A percentile compares a stretch with the other conserved stretches of the same genome.
These are phyloP conservation scores for Noctua janthe DNA, from an alignment of 2,888 invertebrate genomes.

Conservation along the genomic window DNA sequence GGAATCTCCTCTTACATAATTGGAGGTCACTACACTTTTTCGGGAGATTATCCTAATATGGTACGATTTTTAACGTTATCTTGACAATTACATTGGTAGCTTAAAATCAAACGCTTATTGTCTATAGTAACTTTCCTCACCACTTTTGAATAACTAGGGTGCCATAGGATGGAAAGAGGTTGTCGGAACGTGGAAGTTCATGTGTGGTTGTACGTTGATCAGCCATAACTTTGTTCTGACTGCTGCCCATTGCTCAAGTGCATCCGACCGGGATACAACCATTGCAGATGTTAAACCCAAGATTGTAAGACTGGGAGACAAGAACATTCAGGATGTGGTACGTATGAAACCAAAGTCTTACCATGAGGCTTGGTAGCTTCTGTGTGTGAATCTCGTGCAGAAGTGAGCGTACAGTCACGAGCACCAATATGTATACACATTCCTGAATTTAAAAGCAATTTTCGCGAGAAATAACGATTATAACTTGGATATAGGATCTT, in stretches of 20 bases:
- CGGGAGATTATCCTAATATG: constrained; percentile 49
- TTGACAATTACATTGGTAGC: neutral
- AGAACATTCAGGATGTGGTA: constrained; percentile 46
- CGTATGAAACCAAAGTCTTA: constrained; percentile 6
- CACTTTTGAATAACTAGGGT: constrained; percentile 67
- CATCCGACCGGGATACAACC: constrained; percentile 63
- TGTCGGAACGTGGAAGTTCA: constrained; percentile 75
- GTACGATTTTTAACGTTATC: constrained; percentile 6
- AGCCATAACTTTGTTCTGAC: constrained; percentile 92
- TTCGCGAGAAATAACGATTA: no score
- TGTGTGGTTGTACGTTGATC: constrained; percentile 92
- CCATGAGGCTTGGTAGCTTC: neutral
- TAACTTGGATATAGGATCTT: no score
- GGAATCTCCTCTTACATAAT: constrained; percentile 22
- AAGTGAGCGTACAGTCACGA: neutral
- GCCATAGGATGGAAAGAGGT: constrained; percentile 78
- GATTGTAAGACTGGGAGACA: constrained; percentile 75
- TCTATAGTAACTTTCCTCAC: neutral
- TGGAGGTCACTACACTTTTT: constrained; percentile 42
- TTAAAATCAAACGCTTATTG: neutral
- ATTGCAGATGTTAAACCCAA: constrained; percentile 73
- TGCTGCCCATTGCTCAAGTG: constrained; percentile 92
- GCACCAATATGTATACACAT: no score
- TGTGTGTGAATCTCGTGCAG: neutral
- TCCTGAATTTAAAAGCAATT: no score